phyloP scores from a whole-genome alignment of 2,113 vertebrate genomes.

The Tachycineta bicolor region DNA sequence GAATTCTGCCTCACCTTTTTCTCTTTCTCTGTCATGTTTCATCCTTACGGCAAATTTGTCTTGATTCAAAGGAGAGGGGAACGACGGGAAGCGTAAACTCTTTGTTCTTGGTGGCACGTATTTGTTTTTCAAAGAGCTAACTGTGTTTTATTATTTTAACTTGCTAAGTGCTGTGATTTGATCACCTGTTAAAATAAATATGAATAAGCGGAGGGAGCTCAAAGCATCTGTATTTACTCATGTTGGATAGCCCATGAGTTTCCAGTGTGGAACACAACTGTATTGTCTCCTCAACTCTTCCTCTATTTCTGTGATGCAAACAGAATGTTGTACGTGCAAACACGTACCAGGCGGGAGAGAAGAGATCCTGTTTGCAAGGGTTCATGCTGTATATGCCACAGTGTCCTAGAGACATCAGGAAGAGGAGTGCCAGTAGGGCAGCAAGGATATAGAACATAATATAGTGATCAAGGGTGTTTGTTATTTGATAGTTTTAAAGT shows the following conservation, averaged over 20 bases:
- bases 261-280: not conserved
- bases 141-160: not conserved
- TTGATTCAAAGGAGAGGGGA: not conserved
- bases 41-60: not conserved
- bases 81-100: not conserved
- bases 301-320: not conserved
- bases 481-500: not conserved
- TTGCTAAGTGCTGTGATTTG: not conserved
- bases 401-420: not conserved
- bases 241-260: not conserved
- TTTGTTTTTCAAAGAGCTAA: slow-evolving; percentile 11
- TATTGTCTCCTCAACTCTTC: not conserved
- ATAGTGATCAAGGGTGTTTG: not conserved
- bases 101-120: not conserved
- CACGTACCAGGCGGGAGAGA: not conserved
- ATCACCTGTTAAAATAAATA: slow-evolving; percentile 4
- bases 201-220: not conserved
- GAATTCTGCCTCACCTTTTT: not conserved
- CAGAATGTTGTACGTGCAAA: not conserved
- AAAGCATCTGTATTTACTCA: not conserved
- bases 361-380: not conserved
- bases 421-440: not conserved
- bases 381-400: not conserved
- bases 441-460: not conserved
- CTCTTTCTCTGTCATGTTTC: not conserved